Evolutionary conservation across 2,888 invertebrate species (phyloP).

Genomic region (Ochropleura plecta): DNA sequence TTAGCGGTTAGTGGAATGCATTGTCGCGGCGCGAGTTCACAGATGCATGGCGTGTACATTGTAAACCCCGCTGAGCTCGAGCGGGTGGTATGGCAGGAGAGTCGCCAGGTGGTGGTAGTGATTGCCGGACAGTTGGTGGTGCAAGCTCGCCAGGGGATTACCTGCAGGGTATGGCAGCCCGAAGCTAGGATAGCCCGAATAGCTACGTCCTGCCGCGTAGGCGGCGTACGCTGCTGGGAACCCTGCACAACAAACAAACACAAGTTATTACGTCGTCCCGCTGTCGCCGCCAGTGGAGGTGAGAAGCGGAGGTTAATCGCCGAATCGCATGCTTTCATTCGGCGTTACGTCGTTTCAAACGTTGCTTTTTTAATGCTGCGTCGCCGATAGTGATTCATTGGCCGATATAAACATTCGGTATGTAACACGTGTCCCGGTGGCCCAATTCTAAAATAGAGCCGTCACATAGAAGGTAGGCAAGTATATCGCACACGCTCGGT

Average conservation of each 20-base stretch:
- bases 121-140: slow-evolving; percentile 92
- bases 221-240: slow-evolving; percentile 99
- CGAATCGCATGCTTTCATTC: slow-evolving; percentile 80
- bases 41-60: slow-evolving; percentile 95
- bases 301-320: slow-evolving; percentile 77
- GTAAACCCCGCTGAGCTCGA: slow-evolving; percentile 92
- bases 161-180: slow-evolving; percentile 99
- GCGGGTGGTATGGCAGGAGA: slow-evolving; percentile 92
- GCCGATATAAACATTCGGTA: slow-evolving; percentile 75
- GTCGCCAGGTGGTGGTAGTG: slow-evolving; percentile 92
- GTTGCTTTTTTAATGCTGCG: slow-evolving; percentile 68
- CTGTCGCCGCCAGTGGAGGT: slow-evolving; percentile 54
- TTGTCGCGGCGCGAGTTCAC: slow-evolving; percentile 92
- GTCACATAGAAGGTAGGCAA: slow-evolving; percentile 84
- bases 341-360: slow-evolving; percentile 67
- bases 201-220: slow-evolving; percentile 98
- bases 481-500: slow-evolving; percentile 79
- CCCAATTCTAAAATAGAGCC: slow-evolving; percentile 85
- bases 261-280: slow-evolving; percentile 64
- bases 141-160: slow-evolving; percentile 96
- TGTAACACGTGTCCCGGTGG: slow-evolving; percentile 80
- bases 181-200: slow-evolving; percentile 99
- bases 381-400: slow-evolving; percentile 72
- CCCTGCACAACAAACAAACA: slow-evolving; percentile 92
- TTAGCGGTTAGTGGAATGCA: slow-evolving; percentile 89